Percentiles rank a stretch among this genome's conserved stretches.
Conservation (phyloP, 1,140 invertebrate genomes). For the Magallana angulata region DNA sequence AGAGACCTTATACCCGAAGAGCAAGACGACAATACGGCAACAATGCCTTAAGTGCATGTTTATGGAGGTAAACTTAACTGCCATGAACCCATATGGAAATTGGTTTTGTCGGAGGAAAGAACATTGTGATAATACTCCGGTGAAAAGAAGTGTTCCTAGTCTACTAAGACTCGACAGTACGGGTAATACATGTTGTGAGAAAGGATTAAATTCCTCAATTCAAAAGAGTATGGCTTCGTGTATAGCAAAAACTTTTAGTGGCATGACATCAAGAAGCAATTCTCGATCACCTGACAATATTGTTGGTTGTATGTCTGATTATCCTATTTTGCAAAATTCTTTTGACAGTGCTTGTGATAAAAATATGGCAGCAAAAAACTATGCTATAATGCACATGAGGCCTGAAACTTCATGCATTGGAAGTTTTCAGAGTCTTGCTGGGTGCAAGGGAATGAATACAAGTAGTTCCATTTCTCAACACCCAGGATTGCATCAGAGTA, state of each 20-base stretch:
- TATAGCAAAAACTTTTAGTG: slow-evolving; percentile 3
- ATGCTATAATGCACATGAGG: not conserved
- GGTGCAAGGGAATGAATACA: not conserved
- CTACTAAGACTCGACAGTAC: slow-evolving; percentile 15
- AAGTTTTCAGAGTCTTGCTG: slow-evolving; percentile 3
- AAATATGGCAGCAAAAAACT: slow-evolving; percentile 18
- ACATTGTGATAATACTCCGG: not conserved
- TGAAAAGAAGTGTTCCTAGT: not conserved
- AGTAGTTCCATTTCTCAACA: slow-evolving; percentile 22
- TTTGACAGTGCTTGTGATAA: not conserved
- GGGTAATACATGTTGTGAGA: not conserved
- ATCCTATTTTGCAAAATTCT: not conserved
- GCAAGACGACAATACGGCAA: not conserved
- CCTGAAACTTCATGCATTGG: not conserved
- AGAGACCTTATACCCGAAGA: slow-evolving; percentile 1
- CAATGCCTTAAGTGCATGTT: not conserved
- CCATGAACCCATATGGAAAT: slow-evolving; percentile 21
- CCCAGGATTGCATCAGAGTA: slow-evolving; percentile 7
- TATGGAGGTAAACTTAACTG: not conserved
- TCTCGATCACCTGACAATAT: not conserved
- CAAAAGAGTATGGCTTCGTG: slow-evolving; percentile 4
- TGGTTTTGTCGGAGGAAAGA: not conserved
- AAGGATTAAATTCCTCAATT: not conserved
- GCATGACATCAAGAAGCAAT: not conserved
- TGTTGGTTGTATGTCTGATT: not conserved